These are phyloP conservation scores for Hippocampus zosterae DNA, from an alignment of 2,113 vertebrate species.

Conservation along the genomic window DNA sequence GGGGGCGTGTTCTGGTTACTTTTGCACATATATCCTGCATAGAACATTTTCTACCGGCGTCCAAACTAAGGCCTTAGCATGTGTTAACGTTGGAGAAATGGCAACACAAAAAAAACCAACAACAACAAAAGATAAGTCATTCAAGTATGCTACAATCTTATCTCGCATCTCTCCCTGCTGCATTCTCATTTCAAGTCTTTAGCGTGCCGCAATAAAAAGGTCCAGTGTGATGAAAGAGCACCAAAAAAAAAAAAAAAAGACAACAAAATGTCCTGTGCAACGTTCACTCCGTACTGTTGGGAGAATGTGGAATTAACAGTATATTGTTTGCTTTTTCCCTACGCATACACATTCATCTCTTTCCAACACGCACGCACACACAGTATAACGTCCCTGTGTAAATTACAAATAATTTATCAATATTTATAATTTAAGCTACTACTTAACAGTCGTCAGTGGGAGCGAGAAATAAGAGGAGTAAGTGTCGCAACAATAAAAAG, in stretches of 20 bases:
- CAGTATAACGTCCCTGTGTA: conserved; percentile 60
- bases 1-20: conserved; percentile 27
- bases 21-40: conserved; percentile 74
- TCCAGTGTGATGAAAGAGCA: conserved; percentile 77
- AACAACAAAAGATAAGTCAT: conserved; percentile 41
- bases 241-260: conserved; percentile 59
- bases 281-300: conserved; percentile 36
- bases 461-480: conserved; percentile 41
- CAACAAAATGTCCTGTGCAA: conserved; percentile 33
- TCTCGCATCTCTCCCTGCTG: conserved; percentile 14
- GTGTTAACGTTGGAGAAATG: conserved; percentile 54
- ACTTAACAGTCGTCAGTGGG: conserved; percentile 74
- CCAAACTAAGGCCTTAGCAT: conserved; percentile 69
- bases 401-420: conserved; percentile 76
- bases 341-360: conserved; percentile 44
- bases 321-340: conserved; percentile 37
- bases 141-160: conserved; percentile 73
- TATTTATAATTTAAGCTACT: conserved; percentile 71
- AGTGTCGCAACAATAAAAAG: conserved; percentile 41
- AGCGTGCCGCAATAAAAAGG: conserved; percentile 44
- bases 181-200: conserved; percentile 3
- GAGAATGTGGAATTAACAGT: conserved; percentile 59
- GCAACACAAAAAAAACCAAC: conserved; percentile 9
- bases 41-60: conserved; percentile 64
- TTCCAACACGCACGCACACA: conserved; percentile 14